Evolutionary conservation across 2,113 vertebrate species (phyloP).

Genomic region (Hydrolagus affinis): DNA sequence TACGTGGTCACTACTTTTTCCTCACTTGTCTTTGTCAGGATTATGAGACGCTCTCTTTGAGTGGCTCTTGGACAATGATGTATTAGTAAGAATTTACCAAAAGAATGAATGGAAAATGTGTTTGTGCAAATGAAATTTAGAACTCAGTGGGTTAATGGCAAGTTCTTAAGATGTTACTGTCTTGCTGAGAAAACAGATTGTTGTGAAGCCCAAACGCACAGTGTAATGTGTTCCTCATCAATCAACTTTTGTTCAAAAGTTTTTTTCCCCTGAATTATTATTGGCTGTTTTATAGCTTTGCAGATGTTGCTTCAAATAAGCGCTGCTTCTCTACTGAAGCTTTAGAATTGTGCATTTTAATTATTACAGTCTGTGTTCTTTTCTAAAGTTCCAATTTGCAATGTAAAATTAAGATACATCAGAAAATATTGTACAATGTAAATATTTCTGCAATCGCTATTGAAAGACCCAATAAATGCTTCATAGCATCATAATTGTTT

Average conservation of each 20-base stretch:
- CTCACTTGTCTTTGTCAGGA: neutral
- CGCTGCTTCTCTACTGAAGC: neutral
- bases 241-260: slow-evolving; percentile 14
- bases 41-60: neutral
- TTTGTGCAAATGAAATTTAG: slow-evolving; percentile 20
- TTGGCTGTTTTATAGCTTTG: slow-evolving; percentile 9
- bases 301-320: neutral
- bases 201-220: neutral
- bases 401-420: neutral
- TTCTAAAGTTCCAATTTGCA: neutral
- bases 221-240: slow-evolving; percentile 17
- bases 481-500: neutral
- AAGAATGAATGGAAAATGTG: neutral
- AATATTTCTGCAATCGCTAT: neutral
- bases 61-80: neutral
- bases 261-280: neutral
- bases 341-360: slow-evolving; percentile 9
- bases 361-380: no score
- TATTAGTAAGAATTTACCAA: neutral
- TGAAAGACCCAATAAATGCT: neutral
- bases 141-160: neutral
- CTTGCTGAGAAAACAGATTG: slow-evolving; percentile 31
- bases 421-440: neutral
- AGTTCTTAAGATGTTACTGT: neutral
- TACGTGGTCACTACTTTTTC: neutral